phyloP scores from a whole-genome alignment of 2,888 invertebrate genomes.

The Hedya salicella region DNA sequence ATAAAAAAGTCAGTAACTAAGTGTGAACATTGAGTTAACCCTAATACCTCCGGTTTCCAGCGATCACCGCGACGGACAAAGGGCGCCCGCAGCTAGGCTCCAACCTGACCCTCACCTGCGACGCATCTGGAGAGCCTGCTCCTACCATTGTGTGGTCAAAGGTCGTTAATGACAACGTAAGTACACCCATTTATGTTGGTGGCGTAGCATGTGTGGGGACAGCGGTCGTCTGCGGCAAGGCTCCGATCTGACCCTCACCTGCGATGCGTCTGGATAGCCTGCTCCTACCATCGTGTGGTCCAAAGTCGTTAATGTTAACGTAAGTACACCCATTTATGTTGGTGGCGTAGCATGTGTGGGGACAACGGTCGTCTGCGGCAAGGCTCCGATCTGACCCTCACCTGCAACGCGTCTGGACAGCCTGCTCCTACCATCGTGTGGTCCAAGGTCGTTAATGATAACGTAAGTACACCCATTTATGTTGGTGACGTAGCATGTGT shows the following conservation, averaged over 20 bases:
- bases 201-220: no score
- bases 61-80: constrained; percentile 58
- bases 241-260: constrained; percentile 60
- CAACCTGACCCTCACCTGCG: constrained; percentile 63
- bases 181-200: constrained; percentile 40
- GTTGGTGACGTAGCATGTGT: no score
- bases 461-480: constrained; percentile 52
- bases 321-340: constrained; percentile 49
- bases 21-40: no score
- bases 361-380: constrained; percentile 59
- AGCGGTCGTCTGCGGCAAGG: constrained; percentile 61
- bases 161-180: constrained; percentile 56
- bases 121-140: constrained; percentile 62
- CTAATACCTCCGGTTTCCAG: constrained; percentile 60
- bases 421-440: constrained; percentile 70
- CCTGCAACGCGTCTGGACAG: constrained; percentile 63
- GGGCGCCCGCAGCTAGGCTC: constrained; percentile 60
- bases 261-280: constrained; percentile 64
- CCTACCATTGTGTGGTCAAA: constrained; percentile 72
- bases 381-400: constrained; percentile 60
- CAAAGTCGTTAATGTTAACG: constrained; percentile 54
- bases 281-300: constrained; percentile 71
- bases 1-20: no score
- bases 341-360: no score
- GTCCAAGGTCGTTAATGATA: constrained; percentile 58